Percentiles rank a stretch among this genome's conserved stretches.
Evolutionary conservation across 2,888 invertebrate species (phyloP).

Genomic region (Orgyia antiqua): DNA sequence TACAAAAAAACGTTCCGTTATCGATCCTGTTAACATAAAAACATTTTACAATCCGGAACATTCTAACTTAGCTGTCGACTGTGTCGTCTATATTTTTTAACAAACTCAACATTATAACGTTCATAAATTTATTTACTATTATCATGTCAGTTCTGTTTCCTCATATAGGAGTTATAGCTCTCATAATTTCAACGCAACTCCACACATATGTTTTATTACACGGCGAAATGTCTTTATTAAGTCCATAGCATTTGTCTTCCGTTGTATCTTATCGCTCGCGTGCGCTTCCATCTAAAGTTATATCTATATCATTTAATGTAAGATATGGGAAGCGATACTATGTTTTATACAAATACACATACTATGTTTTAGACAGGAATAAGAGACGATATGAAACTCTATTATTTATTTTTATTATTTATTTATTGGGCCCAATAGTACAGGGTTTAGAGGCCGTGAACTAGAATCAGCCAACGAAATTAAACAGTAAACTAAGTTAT

Average conservation of each 20-base stretch:
- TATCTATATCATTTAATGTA: background rate
- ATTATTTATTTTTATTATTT: background rate
- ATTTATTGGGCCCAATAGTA: too few species aligned
- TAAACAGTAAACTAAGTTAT: too few species aligned
- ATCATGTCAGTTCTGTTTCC: conserved; percentile 34
- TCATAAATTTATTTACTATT: conserved; percentile 30
- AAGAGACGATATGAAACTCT: background rate
- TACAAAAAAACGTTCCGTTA: too few species aligned
- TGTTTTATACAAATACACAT: background rate
- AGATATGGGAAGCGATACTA: too few species aligned
- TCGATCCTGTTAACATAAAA: too few species aligned
- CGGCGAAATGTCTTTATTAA: conserved; percentile 51
- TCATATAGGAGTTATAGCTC: conserved; percentile 41
- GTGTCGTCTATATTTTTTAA: conserved; percentile 1
- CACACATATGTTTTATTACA: conserved; percentile 48
- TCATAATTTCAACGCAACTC: conserved; percentile 46
- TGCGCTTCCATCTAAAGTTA: conserved; percentile 10
- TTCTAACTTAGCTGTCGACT: background rate
- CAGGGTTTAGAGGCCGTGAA: too few species aligned
- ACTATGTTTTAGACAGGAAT: background rate
- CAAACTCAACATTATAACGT: conserved; percentile 2
- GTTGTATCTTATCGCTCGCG: conserved; percentile 32
- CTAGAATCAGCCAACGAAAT: too few species aligned
- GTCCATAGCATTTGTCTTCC: conserved; percentile 49
- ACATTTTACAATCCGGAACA: background rate